phyloP scores from a whole-genome alignment of 1,140 invertebrate genomes.

The Bombus difficillimus region DNA sequence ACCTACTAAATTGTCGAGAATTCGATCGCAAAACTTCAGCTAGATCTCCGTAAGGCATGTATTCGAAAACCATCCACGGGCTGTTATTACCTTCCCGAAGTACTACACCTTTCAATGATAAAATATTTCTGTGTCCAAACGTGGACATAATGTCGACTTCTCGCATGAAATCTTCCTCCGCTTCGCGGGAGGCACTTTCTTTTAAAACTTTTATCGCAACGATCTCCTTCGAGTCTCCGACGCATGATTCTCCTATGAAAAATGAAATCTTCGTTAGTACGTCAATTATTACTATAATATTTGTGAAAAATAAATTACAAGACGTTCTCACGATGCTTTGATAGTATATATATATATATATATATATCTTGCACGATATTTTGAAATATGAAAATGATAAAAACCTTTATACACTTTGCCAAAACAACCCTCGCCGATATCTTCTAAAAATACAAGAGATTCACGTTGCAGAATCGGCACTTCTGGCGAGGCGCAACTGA shows the following conservation, averaged over 20 bases:
- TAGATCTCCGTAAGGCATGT: slow-evolving; percentile 94
- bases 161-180: slow-evolving; percentile 92
- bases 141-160: slow-evolving; percentile 96
- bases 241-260: slow-evolving; percentile 83
- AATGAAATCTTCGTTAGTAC: slow-evolving; percentile 1
- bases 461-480: slow-evolving; percentile 86
- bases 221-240: slow-evolving; percentile 81
- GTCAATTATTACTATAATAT: background rate
- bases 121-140: slow-evolving; percentile 93
- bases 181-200: slow-evolving; percentile 90
- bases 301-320: background rate
- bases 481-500: slow-evolving; percentile 83
- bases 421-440: slow-evolving; percentile 95
- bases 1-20: slow-evolving; percentile 79
- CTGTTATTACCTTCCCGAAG: slow-evolving; percentile 87
- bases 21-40: slow-evolving; percentile 91
- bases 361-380: background rate
- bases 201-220: slow-evolving; percentile 95
- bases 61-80: slow-evolving; percentile 97
- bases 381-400: background rate
- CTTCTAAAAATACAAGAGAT: slow-evolving; percentile 87
- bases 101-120: slow-evolving; percentile 92
- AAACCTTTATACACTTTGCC: slow-evolving; percentile 95
- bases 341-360: background rate
- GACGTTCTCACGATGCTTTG: background rate